Base-by-base conservation (phyloP, 2,797 vertebrate genomes). In the Myotis planiceps region DNA sequence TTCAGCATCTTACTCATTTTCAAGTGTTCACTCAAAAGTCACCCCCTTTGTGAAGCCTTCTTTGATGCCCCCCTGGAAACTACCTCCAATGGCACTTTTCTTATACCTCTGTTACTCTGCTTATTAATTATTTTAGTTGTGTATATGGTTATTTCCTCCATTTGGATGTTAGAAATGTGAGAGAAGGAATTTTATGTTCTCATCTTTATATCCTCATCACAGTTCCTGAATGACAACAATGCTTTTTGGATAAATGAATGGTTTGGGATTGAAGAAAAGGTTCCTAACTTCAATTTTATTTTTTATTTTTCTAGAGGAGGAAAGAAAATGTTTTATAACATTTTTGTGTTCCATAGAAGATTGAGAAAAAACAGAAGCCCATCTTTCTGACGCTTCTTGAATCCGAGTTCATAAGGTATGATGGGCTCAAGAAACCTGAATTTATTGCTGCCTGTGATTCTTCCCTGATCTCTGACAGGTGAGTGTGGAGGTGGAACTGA, bases 401-500 rank as follows among this genome's bases (percentile, higher is more conserved):
- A 65, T 66, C 49, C 42, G 75, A 79, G 34, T 91, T 96, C 37
- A 47, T 76, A 86, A 95, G 10, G 34, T 47, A 9, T 58, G 14
- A 55, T 87, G 75, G 76, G 39, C 90, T 42, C 75, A 71, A 49
- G 66, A 68, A 47, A 91, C 66, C 32, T 69, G 49, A 68, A 25
- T 80, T 85, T 51, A 45, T 71, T 6, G 2, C 55, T 94, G 47
- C 32, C 82, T 92, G 23, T 71, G 55, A 83, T 55, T 89, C 60
- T 90, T 78, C 8, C 80, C 51, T 94, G 58, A 78, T 96, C 81
- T 84, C 49, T 92, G 76, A 93, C 72, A 93, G 63, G 83, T 34
- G 69, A 97, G 42, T 19, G 55, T 66, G 93, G 83, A 86, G 80
- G 94, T 84, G 37, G 94, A 85, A 66, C 47, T 71, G 72, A 78